Percentiles rank a stretch among this genome's conserved stretches.
Evolutionary conservation across 1,140 invertebrate species (phyloP).

Genomic region (Sycophaga agraensis): DNA sequence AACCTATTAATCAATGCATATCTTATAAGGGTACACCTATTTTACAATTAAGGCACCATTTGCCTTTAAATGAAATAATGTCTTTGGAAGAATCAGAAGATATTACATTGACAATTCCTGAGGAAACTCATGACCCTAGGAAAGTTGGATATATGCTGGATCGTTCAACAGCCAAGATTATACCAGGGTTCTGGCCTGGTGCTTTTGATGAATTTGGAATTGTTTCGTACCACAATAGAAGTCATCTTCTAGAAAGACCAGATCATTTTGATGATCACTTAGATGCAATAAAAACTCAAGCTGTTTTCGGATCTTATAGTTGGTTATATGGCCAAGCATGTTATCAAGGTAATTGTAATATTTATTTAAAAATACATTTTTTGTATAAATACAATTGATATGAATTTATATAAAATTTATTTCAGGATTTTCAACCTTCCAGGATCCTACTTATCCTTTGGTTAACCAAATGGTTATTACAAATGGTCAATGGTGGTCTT

Average conservation of each 20-base stretch:
- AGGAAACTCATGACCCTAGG: constrained; percentile 62
- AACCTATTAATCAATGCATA: constrained; percentile 64
- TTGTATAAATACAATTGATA: background rate
- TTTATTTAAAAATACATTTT: background rate
- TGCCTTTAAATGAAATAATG: constrained; percentile 67
- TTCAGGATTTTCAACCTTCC: constrained; percentile 80
- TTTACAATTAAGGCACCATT: constrained; percentile 64
- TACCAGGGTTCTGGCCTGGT: constrained; percentile 82
- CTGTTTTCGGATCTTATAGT: constrained; percentile 73
- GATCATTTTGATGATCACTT: constrained; percentile 57
- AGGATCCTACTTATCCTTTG: constrained; percentile 87
- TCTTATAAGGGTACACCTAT: constrained; percentile 69
- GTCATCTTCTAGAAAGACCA: constrained; percentile 56
- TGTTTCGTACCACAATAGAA: constrained; percentile 70
- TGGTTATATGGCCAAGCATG: constrained; percentile 81
- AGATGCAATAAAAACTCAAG: constrained; percentile 70
- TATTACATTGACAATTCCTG: constrained; percentile 58
- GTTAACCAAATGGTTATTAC: constrained; percentile 82
- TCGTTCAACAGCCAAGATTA: constrained; percentile 66
- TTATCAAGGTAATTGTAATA: constrained; percentile 71
- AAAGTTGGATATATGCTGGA: constrained; percentile 59
- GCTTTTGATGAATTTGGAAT: constrained; percentile 74
- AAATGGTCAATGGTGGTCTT: constrained; percentile 80
- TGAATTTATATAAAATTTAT: constrained; percentile 11
- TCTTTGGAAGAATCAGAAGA: constrained; percentile 61